Evolutionary conservation across 2,797 vertebrate genomes (phyloP).

Genomic region (Malacoctenus gilli): DNA sequence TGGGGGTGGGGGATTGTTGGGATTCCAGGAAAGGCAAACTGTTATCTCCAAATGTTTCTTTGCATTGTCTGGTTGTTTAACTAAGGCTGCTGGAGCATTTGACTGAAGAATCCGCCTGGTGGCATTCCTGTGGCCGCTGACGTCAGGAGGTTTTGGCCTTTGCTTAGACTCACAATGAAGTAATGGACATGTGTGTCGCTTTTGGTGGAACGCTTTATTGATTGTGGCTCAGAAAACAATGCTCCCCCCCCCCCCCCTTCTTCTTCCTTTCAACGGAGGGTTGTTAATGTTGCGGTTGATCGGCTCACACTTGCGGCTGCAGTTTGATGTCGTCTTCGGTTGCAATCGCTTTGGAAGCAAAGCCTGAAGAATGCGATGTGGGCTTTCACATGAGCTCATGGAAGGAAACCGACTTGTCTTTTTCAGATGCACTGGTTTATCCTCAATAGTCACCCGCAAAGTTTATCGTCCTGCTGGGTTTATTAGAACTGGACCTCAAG

Average conservation of each 20-base stretch:
- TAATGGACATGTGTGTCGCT: conserved; percentile 67
- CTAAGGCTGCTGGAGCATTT: conserved; percentile 57
- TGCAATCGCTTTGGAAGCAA: conserved; percentile 52
- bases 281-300: conserved; percentile 66
- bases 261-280: conserved; percentile 32
- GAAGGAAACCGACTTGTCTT: conserved; percentile 54
- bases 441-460: conserved; percentile 32
- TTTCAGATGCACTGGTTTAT: conserved; percentile 29
- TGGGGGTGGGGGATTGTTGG: conserved; percentile 6
- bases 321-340: conserved; percentile 48
- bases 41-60: conserved; percentile 71
- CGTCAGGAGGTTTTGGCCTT: conserved; percentile 70
- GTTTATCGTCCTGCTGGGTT: conserved; percentile 36
- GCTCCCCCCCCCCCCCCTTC: no score
- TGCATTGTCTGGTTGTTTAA: conserved; percentile 75
- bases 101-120: conserved; percentile 72
- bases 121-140: conserved; percentile 77
- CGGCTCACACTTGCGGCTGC: conserved; percentile 61
- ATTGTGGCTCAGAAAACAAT: conserved; percentile 75
- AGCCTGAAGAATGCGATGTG: conserved; percentile 54
- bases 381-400: conserved; percentile 72
- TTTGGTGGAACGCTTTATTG: conserved; percentile 63
- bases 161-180: conserved; percentile 72
- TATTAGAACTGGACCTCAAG: conserved; percentile 27
- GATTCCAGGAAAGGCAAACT: conserved; percentile 64